Evolutionary conservation across 2,797 vertebrate species (phyloP).

Genomic region (Xiphorhynchus erythropygius): DNA sequence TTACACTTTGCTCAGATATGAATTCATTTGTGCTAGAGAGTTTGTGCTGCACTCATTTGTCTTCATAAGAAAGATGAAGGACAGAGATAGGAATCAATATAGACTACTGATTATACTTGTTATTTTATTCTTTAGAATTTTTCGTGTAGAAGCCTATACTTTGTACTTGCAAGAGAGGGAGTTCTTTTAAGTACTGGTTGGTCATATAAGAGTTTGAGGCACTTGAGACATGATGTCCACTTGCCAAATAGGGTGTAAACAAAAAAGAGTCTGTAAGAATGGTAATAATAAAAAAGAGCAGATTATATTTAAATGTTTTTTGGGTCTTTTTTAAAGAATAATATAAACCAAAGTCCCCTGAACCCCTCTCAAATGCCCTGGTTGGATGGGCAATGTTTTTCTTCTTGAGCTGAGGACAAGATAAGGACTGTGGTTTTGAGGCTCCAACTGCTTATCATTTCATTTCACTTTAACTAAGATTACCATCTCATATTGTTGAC

Average conservation of each 20-base stretch:
- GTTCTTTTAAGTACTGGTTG: neutral
- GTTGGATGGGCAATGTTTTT: neutral
- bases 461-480: neutral
- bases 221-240: neutral
- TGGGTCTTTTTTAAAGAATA: neutral
- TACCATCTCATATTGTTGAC: neutral
- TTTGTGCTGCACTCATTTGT: neutral
- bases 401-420: neutral
- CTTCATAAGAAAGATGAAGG: neutral
- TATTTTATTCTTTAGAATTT: neutral
- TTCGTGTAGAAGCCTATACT: neutral
- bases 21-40: neutral
- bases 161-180: neutral
- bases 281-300: neutral
- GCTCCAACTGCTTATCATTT: neutral
- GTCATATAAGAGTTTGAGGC: neutral
- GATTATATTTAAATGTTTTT: neutral
- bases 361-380: neutral
- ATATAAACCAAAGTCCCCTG: neutral
- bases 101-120: neutral
- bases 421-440: neutral
- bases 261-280: neutral
- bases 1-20: neutral
- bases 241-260: neutral
- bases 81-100: neutral